Evolutionary conservation across 2,797 vertebrate genomes (phyloP).

Genomic region (Phrynocephalus guinanensis): DNA sequence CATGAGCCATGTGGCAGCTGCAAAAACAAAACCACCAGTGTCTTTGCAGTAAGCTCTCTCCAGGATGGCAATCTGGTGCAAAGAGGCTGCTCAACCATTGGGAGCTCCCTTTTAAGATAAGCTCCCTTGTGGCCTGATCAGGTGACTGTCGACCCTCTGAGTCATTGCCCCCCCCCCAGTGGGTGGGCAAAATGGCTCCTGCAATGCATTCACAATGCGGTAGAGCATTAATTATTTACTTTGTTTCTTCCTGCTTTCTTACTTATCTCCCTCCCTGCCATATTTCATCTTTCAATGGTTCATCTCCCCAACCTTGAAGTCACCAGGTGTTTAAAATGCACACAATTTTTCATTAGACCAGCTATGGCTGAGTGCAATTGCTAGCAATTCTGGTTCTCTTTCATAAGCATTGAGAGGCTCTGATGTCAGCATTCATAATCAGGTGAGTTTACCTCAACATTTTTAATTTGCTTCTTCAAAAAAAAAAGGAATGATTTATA

Average conservation of each 20-base stretch:
- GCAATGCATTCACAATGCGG: too few species aligned
- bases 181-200: too few species aligned
- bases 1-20: too few species aligned
- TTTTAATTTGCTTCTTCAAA: slow-evolving; percentile 58
- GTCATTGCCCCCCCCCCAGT: too few species aligned
- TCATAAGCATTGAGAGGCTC: slow-evolving; percentile 35
- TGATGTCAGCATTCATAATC: slow-evolving; percentile 57
- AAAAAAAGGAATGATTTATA: slow-evolving; percentile 51
- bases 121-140: too few species aligned
- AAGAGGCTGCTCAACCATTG: too few species aligned
- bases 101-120: too few species aligned
- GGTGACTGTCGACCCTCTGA: too few species aligned
- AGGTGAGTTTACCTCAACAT: slow-evolving; percentile 46
- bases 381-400: slow-evolving; percentile 49
- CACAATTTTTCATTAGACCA: slow-evolving; percentile 31
- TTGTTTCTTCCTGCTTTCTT: not conserved
- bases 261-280: not conserved
- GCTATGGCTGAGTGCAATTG: slow-evolving; percentile 46
- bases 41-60: too few species aligned
- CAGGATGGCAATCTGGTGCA: too few species aligned
- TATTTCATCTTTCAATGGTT: slow-evolving; percentile 22
- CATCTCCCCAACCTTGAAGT: slow-evolving; percentile 43
- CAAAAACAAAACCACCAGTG: too few species aligned
- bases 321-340: slow-evolving; percentile 20
- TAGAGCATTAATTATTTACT: not conserved